These are phyloP conservation scores for Drosophila orosa DNA, from an alignment of 1,140 invertebrate species.

Conservation along the genomic window DNA sequence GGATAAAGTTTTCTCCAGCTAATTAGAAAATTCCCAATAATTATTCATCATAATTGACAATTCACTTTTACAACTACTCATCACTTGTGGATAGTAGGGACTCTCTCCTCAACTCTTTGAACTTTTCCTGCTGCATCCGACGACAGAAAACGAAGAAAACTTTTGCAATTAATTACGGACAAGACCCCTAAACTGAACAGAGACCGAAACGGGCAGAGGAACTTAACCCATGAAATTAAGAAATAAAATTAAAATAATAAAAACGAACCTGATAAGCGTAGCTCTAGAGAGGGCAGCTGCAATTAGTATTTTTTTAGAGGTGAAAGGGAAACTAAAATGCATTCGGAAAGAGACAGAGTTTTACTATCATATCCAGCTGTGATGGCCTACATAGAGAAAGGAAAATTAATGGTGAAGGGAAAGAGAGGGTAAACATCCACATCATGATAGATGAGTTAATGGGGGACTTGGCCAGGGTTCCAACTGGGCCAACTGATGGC, in stretches of 20 bases:
- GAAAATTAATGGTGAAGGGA: slow-evolving; percentile 33
- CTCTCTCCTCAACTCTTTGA: slow-evolving; percentile 51
- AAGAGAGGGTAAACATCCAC: slow-evolving; percentile 16
- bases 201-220: not conserved
- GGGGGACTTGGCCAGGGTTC: slow-evolving; percentile 33
- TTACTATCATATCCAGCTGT: slow-evolving; percentile 34
- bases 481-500: slow-evolving; percentile 39
- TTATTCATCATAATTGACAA: slow-evolving; percentile 57
- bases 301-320: slow-evolving; percentile 49
- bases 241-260: slow-evolving; percentile 31
- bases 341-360: not conserved
- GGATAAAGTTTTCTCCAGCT: slow-evolving; percentile 31
- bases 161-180: slow-evolving; percentile 79
- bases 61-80: slow-evolving; percentile 45
- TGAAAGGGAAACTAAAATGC: slow-evolving; percentile 58
- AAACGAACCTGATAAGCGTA: slow-evolving; percentile 34
- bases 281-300: slow-evolving; percentile 17
- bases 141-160: slow-evolving; percentile 53
- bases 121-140: slow-evolving; percentile 44
- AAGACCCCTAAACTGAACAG: slow-evolving; percentile 47
- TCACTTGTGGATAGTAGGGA: slow-evolving; percentile 25
- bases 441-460: slow-evolving; percentile 67
- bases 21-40: slow-evolving; percentile 41
- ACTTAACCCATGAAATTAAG: slow-evolving; percentile 36
- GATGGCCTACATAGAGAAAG: slow-evolving; percentile 46